Conservation (phyloP, 2,888 invertebrate species). For the Elegia similella region DNA sequence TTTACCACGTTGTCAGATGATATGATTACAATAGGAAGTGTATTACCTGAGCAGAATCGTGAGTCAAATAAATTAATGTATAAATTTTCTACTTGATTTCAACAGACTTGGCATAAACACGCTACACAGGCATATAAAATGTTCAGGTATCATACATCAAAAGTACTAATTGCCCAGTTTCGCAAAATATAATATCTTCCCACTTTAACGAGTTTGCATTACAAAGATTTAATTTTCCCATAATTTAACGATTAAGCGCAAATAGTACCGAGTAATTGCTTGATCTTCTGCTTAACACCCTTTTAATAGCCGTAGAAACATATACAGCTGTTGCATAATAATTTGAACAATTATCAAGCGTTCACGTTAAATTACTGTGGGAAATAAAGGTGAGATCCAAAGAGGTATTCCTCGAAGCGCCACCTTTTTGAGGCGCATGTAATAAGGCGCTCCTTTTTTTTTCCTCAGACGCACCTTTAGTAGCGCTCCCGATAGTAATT, state of each 20-base stretch:
- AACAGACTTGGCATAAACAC: too few species aligned
- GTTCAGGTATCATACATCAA: too few species aligned
- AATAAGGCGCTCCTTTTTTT: too few species aligned
- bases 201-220: neutral
- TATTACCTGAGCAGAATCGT: neutral
- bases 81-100: neutral
- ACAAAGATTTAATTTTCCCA: neutral
- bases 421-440: too few species aligned
- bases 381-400: slow-evolving; percentile 23
- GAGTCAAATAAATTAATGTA: slow-evolving; percentile 1
- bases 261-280: neutral
- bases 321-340: neutral
- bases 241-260: neutral
- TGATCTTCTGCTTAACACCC: slow-evolving; percentile 3
- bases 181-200: neutral
- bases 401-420: too few species aligned
- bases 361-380: slow-evolving; percentile 11
- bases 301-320: slow-evolving; percentile 1
- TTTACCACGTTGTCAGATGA: slow-evolving; percentile 8
- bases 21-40: slow-evolving; percentile 7
- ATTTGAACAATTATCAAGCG: neutral
- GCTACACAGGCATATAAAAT: too few species aligned
- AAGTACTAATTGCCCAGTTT: neutral
- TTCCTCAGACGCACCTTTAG: too few species aligned
- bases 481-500: too few species aligned